A percentile compares a stretch with the other conserved stretches of the same genome.
These are phyloP conservation scores for Crepidodera aurea DNA, from an alignment of 2,888 invertebrate genomes.

Conservation along the genomic window DNA sequence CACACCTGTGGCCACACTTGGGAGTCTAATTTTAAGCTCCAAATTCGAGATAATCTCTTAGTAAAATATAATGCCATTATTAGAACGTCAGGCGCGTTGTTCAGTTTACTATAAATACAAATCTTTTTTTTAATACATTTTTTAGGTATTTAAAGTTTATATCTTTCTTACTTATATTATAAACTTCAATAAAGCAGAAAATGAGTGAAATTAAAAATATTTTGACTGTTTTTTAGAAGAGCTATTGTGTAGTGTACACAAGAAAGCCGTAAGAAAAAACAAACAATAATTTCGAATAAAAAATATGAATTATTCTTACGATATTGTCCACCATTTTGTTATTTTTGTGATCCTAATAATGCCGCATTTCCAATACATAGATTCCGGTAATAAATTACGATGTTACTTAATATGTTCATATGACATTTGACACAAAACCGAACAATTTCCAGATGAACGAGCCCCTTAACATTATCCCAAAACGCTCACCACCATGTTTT, in stretches of 20 bases:
- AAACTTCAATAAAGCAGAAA: too few species aligned
- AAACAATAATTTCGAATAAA: too few species aligned
- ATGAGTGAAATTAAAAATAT: too few species aligned
- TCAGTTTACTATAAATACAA: conserved; percentile 17
- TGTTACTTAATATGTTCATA: conserved; percentile 14
- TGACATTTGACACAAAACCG: conserved; percentile 15
- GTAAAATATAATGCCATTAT: conserved; percentile 36
- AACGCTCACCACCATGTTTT: conserved; percentile 33
- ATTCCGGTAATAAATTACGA: conserved; percentile 4
- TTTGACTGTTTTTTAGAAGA: too few species aligned
- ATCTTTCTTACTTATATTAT: too few species aligned
- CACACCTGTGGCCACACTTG: conserved; percentile 28
- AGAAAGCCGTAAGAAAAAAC: too few species aligned
- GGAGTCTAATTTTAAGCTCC: conserved; percentile 39
- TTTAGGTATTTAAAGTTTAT: too few species aligned
- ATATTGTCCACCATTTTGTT: conserved; percentile 34
- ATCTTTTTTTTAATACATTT: not conserved
- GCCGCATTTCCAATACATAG: not conserved
- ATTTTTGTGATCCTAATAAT: not conserved
- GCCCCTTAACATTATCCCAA: conserved; percentile 35
- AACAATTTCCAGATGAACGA: conserved; percentile 38
- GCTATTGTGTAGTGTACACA: too few species aligned
- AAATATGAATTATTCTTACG: too few species aligned
- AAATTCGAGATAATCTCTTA: conserved; percentile 38
- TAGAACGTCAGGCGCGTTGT: conserved; percentile 3